These are phyloP conservation scores for Gallirallus australis DNA, from an alignment of 2,797 vertebrate genomes.

Conservation along the genomic window DNA sequence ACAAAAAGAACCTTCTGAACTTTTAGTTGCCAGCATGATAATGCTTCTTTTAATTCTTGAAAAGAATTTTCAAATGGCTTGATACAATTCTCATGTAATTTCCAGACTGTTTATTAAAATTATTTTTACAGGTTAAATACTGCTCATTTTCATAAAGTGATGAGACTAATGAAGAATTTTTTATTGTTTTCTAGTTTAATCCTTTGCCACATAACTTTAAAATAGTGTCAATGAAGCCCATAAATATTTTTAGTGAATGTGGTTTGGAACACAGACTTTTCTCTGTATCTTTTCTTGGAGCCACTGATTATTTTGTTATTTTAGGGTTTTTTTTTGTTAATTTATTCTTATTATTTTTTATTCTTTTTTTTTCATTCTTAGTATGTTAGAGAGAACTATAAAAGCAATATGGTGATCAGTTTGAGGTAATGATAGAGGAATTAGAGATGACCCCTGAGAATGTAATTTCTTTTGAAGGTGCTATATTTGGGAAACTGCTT, in stretches of 20 bases:
- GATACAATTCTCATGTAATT: background rate
- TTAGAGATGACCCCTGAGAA: background rate
- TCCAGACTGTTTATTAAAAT: background rate
- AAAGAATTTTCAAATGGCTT: background rate
- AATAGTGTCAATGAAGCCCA: background rate
- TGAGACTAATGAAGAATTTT: fast-evolving
- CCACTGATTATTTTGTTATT: background rate
- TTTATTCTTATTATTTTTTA: no score
- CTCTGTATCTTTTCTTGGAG: background rate
- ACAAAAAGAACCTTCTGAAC: background rate
- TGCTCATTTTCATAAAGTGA: background rate
- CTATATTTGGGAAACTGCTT: background rate
- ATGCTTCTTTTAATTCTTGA: background rate
- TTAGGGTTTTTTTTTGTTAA: no score
- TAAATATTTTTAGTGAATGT: background rate
- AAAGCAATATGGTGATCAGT: background rate
- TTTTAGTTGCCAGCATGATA: background rate
- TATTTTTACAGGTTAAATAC: background rate
- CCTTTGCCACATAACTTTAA: background rate
- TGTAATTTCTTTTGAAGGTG: background rate
- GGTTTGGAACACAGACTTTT: background rate
- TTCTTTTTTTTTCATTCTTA: background rate
- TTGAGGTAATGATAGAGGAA: background rate
- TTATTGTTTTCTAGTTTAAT: background rate
- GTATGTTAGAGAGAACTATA: background rate